Base-by-base conservation (phyloP, 37 sponge, comb jelly and placozoan genomes). In the Cliona cf. orientalis region DNA sequence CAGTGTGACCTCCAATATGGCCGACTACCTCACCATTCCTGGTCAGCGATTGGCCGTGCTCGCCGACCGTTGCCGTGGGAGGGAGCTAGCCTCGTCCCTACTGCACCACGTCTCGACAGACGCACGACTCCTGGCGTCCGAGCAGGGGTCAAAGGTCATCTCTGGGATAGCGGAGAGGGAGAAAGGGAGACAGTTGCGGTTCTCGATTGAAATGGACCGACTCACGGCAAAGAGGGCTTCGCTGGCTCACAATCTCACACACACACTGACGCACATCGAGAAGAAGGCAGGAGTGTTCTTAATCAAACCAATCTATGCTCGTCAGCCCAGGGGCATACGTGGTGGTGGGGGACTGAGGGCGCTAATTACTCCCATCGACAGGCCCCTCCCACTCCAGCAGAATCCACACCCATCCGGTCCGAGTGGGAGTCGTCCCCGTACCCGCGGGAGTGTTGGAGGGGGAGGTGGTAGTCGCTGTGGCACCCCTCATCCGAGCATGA, bases 231-330 rank as follows among this genome's bases (percentile, higher is more conserved):
- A 66, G 70, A 81, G 86, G 33, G 39, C 33, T 11, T 26, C 42
- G 2, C 70, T 91, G 31, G 86, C 91, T 25, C 44, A 62, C 43
- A 12, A 45, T 1, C 71, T 91, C 14, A 86, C 86, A 11, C 28
- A 26, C 28, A 49, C 35, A 5, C 79, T 91, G 3, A 72, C 56
- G 2, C 55, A 86, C 33, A 32, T 80, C 25, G 91, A 91, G 43
- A 41, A 68, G 5, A 23, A 69, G 34, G 45, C 67, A 14, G 76
- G 72, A 34, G 31, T 77, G 64, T 77, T 86, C 21, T 40, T 91
- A 41, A 85, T 91, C 60, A 91, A 91, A 38, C 91, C 91, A 0
- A 78, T 86, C 45, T 85, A 58, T 59, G 44, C 37, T n/a, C 17
- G 31, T 2, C 42, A 17, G 19, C 28, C 66, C 35, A 43, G 11